Conservation (phyloP, 2,113 vertebrate species). For the Chionis minor region DNA sequence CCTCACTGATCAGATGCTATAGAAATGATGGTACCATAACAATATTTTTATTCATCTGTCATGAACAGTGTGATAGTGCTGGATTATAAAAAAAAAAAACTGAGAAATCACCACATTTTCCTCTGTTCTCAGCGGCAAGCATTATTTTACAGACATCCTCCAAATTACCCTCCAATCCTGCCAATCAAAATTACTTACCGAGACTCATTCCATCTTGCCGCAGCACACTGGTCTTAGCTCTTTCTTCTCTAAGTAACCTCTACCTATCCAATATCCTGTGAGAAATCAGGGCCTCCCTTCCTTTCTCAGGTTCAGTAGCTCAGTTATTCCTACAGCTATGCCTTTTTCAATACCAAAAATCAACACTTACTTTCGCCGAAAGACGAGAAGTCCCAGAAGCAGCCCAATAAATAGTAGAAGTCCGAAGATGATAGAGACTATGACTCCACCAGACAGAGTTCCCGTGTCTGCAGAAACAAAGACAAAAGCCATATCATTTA, state of each 20-base stretch:
- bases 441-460: constrained; percentile 69
- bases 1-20: not conserved
- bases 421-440: constrained; percentile 71
- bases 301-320: not conserved
- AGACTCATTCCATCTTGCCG: not conserved
- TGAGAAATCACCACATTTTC: not conserved
- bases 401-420: constrained; percentile 66
- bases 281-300: not conserved
- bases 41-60: not conserved
- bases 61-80: not conserved
- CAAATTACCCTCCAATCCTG: not conserved
- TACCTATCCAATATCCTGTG: not conserved
- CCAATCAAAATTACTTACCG: not conserved
- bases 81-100: not conserved
- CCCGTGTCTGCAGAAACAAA: constrained; percentile 54
- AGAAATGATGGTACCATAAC: not conserved
- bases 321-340: not conserved
- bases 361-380: constrained; percentile 64
- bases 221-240: not conserved
- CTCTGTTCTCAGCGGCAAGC: not conserved
- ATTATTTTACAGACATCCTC: not conserved
- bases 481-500: not conserved
- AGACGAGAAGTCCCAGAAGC: constrained; percentile 58
- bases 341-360: not conserved
- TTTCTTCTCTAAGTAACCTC: not conserved